phyloP scores from a whole-genome alignment of 2,797 vertebrate genomes.

The Coilia nasus region DNA sequence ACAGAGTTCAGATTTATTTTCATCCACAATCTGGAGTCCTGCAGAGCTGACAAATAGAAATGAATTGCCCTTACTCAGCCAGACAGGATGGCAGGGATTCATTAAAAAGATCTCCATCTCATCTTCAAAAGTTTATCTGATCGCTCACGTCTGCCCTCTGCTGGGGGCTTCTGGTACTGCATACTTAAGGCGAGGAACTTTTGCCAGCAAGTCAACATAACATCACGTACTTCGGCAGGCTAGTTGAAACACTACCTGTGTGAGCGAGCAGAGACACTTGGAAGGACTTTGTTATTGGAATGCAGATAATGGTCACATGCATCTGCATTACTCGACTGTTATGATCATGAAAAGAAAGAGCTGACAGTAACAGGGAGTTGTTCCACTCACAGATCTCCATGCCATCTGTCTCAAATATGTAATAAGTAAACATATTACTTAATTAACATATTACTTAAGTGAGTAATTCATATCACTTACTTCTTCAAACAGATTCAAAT shows the following conservation, averaged over 20 bases:
- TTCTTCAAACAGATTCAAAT: neutral
- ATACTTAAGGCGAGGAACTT: neutral
- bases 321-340: neutral
- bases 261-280: neutral
- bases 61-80: neutral
- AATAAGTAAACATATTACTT: too few species aligned
- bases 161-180: constrained; percentile 4
- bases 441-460: too few species aligned
- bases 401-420: neutral
- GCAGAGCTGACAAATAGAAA: neutral
- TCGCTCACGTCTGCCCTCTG: neutral
- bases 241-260: constrained; percentile 2
- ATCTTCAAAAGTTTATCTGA: neutral
- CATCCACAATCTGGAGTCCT: neutral
- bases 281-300: neutral
- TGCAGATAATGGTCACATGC: neutral
- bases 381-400: neutral
- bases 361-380: neutral
- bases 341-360: neutral
- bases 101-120: constrained; percentile 7
- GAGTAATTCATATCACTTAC: neutral
- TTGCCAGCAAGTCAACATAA: neutral
- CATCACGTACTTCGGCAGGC: neutral
- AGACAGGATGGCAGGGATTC: neutral
- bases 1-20: neutral